Evolutionary conservation across 1,140 invertebrate species (phyloP), one percentile per base, ranked within the genome.

Genomic region (Papilio helenus): DNA sequence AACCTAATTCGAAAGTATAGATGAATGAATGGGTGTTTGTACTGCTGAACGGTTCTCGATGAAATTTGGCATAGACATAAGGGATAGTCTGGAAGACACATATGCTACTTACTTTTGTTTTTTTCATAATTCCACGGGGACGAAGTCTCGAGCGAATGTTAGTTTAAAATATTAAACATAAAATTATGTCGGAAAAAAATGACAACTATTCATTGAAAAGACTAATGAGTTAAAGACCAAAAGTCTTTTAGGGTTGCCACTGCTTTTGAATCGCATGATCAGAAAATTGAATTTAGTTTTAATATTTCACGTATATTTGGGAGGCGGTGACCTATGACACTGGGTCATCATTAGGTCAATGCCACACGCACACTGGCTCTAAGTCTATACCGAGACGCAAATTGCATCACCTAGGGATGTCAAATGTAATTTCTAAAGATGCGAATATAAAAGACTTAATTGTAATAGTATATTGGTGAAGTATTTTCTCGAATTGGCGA

Each of bases 301-400:
- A 34, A 34, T 29, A 34, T 29, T 68, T 68, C 26, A 68, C 61
- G 7, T 29, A 14, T 7, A 29, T 34, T 68, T 29, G 10, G 61
- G 61, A 14, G 61, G 61, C 14, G 61, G 61, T 68, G 61, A 68
- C 61, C 61, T 29, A 26, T 1, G 23, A 65, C 23, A 29, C 58
- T 26, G 9, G 58, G 20, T 61, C 20, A 61, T 7, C 58, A 26
- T 61, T 61, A 61, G 61, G 61, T 65, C 61, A 65, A 65, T 65
- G 61, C 61, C 61, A 65, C 61, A 65, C n/a, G 55, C 55, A 61
- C 20, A 61, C 58, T 16, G 3, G 4, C 23, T 14, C 61, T 12
- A 2, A n/a, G 3, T 65, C 20, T 1, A 29, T 34, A 65, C 12
- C 2, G 12, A 65, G 26, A 29, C 3, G 23, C 61, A 3, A 65